Evolutionary conservation across 1,140 invertebrate genomes (phyloP).

Genomic region (Condylostylus longicornis): DNA sequence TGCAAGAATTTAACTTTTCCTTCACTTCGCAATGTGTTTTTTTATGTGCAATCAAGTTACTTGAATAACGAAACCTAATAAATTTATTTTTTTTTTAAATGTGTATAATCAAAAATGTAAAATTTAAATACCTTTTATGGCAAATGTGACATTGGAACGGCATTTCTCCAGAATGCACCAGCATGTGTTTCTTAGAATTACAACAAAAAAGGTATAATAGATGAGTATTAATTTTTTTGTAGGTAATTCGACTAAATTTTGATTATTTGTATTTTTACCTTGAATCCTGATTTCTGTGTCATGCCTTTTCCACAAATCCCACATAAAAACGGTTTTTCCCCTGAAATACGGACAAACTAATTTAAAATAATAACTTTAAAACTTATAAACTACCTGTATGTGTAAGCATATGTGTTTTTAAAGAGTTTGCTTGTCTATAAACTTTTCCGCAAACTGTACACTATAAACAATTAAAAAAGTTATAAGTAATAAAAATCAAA

Average conservation of each 20-base stretch:
- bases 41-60: constrained; percentile 35
- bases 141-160: background rate
- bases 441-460: constrained; percentile 26
- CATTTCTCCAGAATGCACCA: background rate
- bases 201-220: background rate
- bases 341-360: background rate
- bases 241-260: background rate
- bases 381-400: too few relatives aligned
- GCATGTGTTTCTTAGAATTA: background rate
- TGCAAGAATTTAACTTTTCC: too few relatives aligned
- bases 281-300: constrained; percentile 29
- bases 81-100: too few relatives aligned
- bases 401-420: constrained; percentile 25
- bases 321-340: constrained; percentile 26
- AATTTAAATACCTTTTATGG: constrained; percentile 10
- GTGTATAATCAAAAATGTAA: too few relatives aligned
- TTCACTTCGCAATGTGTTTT: constrained; percentile 54
- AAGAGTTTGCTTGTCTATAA: constrained; percentile 26
- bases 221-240: background rate
- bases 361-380: background rate
- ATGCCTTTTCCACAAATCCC: constrained; percentile 28
- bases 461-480: too few relatives aligned
- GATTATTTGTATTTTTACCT: too few relatives aligned
- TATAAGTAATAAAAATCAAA: too few relatives aligned
- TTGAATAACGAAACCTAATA: constrained; percentile 28